These are phyloP conservation scores for Cassiopea xamachana DNA, from an alignment of 30 jellyfish, hydroid and myxozoan genomes.

Conservation along the genomic window DNA sequence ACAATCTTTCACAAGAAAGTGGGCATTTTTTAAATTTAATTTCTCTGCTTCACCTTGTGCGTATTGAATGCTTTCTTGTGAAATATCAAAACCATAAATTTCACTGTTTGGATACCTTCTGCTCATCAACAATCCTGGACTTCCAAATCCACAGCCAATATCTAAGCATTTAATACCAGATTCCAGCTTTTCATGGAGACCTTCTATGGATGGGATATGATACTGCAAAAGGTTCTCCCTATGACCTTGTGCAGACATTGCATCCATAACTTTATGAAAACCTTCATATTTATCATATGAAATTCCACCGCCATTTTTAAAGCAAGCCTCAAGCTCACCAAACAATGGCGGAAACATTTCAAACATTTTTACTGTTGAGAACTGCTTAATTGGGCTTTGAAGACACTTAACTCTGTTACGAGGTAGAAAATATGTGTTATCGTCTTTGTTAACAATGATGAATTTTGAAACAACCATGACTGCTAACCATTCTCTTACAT, in stretches of 20 bases:
- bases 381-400: neutral
- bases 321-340: constrained; percentile 33
- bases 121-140: constrained; percentile 31
- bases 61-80: constrained; percentile 17
- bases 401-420: neutral
- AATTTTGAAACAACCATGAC: constrained; percentile 30
- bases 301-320: constrained; percentile 48
- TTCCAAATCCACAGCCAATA: constrained; percentile 64
- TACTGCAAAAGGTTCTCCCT: constrained; percentile 8
- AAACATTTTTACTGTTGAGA: neutral
- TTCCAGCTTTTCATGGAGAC: constrained; percentile 46
- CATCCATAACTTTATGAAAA: constrained; percentile 13
- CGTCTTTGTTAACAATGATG: constrained; percentile 32
- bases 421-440: constrained; percentile 24
- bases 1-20: constrained; percentile 39
- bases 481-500: constrained; percentile 63
- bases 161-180: constrained; percentile 37
- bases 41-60: constrained; percentile 35
- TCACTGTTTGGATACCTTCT: constrained; percentile 46
- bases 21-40: constrained; percentile 25
- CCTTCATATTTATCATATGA: constrained; percentile 23
- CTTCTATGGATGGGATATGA: constrained; percentile 46
- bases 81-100: constrained; percentile 46
- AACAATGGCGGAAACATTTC: constrained; percentile 36
- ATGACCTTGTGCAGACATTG: neutral